Percentiles rank a stretch among this genome's conserved stretches.
phyloP scores from a whole-genome alignment of 2,888 invertebrate genomes.

The Loripinus fragilis region DNA sequence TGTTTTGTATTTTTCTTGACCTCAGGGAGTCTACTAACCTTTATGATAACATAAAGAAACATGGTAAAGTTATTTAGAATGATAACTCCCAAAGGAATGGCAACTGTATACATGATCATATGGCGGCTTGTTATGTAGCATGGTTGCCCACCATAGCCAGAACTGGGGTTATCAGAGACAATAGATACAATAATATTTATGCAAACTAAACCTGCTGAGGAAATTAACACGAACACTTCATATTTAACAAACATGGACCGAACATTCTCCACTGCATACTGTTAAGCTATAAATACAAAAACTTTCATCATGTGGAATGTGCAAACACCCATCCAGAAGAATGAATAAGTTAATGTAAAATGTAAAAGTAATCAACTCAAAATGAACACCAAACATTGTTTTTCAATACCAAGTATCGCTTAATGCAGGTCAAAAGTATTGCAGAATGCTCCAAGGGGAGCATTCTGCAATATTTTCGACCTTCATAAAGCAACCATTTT shows the following conservation, averaged over 20 bases:
- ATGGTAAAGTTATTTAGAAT: slow-evolving; percentile 40
- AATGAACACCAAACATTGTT: too few relatives aligned
- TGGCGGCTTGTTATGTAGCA: slow-evolving; percentile 34
- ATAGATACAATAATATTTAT: not conserved
- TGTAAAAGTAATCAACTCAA: too few relatives aligned
- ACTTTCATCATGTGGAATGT: too few relatives aligned
- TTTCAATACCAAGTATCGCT: too few relatives aligned
- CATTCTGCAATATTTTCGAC: too few relatives aligned
- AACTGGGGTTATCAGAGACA: not conserved
- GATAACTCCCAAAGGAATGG: slow-evolving; percentile 26
- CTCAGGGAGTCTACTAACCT: slow-evolving; percentile 27
- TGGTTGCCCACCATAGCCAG: slow-evolving; percentile 25
- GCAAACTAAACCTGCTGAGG: not conserved
- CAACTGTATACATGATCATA: slow-evolving; percentile 34
- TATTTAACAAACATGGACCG: slow-evolving; percentile 8
- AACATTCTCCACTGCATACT: not conserved
- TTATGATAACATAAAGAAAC: slow-evolving; percentile 42
- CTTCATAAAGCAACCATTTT: too few relatives aligned
- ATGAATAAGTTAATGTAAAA: too few relatives aligned
- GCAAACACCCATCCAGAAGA: too few relatives aligned
- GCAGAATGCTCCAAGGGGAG: too few relatives aligned
- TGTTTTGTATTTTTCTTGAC: slow-evolving; percentile 24
- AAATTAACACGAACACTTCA: not conserved
- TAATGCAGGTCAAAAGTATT: too few relatives aligned
- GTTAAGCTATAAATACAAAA: slow-evolving; percentile 1